A percentile compares a stretch with the other conserved stretches of the same genome.
These are phyloP conservation scores for Drosophila kikkawai DNA, from an alignment of 1,140 invertebrate genomes.

Conservation along the genomic window DNA sequence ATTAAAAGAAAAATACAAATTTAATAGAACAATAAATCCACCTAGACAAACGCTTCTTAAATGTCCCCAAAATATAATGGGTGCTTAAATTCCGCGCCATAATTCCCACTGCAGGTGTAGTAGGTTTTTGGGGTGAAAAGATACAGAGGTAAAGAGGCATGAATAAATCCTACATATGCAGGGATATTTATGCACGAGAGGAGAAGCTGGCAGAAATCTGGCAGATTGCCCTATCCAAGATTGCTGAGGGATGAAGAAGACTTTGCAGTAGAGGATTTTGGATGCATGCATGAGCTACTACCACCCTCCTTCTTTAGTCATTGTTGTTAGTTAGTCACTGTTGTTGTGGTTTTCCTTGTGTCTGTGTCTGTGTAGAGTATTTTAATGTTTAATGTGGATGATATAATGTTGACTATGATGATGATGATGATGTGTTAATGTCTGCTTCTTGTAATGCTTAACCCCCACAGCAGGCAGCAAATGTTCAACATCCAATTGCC, in stretches of 20 bases:
- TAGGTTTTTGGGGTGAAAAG: conserved; percentile 6
- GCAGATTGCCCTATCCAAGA: conserved; percentile 69
- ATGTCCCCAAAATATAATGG: not conserved
- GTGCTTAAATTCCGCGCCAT: not conserved
- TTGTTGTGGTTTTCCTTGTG: conserved; percentile 24
- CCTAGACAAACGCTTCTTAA: not conserved
- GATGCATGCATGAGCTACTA: conserved; percentile 18
- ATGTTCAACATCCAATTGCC: conserved; percentile 90
- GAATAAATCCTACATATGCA: conserved; percentile 67
- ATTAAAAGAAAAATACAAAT: not conserved
- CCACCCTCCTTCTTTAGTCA: conserved; percentile 1
- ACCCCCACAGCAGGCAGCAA: conserved; percentile 89
- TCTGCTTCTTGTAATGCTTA: conserved; percentile 32
- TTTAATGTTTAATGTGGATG: conserved; percentile 35
- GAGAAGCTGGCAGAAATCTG: conserved; percentile 58
- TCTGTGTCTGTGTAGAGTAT: conserved; percentile 16
- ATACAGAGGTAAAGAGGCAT: conserved; percentile 32
- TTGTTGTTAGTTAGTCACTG: conserved; percentile 26
- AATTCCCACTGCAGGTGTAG: conserved; percentile 18
- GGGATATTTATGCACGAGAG: conserved; percentile 34
- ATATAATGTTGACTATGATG: conserved; percentile 1
- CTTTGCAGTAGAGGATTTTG: conserved; percentile 20
- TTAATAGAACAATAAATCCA: conserved; percentile 3
- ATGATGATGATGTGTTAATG: conserved; percentile 22
- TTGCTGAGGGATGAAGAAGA: conserved; percentile 33